phyloP scores from a whole-genome alignment of 2,113 vertebrate genomes.

The Psammodynastes pulverulentus region DNA sequence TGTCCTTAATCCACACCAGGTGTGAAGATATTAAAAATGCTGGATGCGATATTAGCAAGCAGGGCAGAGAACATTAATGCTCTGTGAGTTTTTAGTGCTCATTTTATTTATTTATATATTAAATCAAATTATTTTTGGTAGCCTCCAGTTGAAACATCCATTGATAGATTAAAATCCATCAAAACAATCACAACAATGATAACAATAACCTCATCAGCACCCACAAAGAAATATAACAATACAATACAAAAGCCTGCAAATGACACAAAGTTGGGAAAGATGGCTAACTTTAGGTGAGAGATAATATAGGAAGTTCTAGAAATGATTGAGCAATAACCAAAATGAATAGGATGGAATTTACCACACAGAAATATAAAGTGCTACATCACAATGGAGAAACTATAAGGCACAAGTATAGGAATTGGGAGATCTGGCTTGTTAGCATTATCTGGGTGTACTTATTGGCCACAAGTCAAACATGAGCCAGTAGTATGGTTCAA shows the following conservation, averaged over 20 bases:
- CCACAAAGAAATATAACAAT: not conserved
- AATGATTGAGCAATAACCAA: not conserved
- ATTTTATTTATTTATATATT: not conserved
- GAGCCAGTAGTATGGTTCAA: not conserved
- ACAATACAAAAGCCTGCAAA: not conserved
- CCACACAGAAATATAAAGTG: not conserved
- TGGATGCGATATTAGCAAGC: conserved; percentile 4
- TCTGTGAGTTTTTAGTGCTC: not conserved
- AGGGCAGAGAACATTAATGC: not conserved
- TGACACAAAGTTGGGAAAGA: not conserved
- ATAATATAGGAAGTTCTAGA: not conserved
- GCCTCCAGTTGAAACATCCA: not conserved
- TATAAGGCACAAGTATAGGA: not conserved
- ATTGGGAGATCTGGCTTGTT: not conserved
- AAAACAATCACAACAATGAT: not conserved
- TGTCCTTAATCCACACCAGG: conserved; percentile 26
- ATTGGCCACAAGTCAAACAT: not conserved
- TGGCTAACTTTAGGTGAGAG: not conserved
- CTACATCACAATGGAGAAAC: not conserved
- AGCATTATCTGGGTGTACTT: not conserved
- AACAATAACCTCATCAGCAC: not conserved
- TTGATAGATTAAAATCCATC: not conserved
- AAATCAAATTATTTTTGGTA: not conserved
- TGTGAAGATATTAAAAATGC: conserved; percentile 30
- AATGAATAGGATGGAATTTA: not conserved